Conservation (phyloP, 2,888 invertebrate species). For the Tineola bisselliella region DNA sequence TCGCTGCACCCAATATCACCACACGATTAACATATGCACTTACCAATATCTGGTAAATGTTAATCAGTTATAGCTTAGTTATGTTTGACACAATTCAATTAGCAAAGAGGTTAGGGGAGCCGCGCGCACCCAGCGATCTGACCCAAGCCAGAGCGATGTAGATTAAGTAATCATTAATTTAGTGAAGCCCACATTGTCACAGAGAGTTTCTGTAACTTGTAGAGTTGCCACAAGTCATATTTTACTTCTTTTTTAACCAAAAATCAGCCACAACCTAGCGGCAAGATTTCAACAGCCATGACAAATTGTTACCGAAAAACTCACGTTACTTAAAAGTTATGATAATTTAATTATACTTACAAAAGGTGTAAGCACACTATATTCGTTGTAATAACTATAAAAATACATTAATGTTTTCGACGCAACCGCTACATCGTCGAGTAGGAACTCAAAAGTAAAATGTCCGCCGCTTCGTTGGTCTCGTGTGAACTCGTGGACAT, state of each 20-base stretch:
- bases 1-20: constrained; percentile 33
- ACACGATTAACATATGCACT: neutral
- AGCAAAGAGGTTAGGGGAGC: constrained; percentile 64
- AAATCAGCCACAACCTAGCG: constrained; percentile 55
- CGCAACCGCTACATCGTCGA: constrained; percentile 69
- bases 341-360: constrained; percentile 45
- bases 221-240: constrained; percentile 29
- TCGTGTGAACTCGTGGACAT: constrained; percentile 68
- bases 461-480: constrained; percentile 70
- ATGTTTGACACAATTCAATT: constrained; percentile 45
- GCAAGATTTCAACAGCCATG: constrained; percentile 16
- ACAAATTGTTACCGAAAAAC: neutral
- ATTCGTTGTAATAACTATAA: constrained; percentile 61
- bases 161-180: neutral
- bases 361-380: constrained; percentile 65
- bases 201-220: neutral
- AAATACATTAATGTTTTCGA: constrained; percentile 66
- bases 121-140: constrained; percentile 47
- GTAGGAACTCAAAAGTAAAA: constrained; percentile 63
- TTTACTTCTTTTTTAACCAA: constrained; percentile 47
- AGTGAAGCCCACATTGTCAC: neutral
- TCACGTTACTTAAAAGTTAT: neutral
- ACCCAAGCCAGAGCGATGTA: neutral
- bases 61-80: neutral
- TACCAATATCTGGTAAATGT: neutral